Evolutionary conservation across 2,888 invertebrate genomes (phyloP), one percentile per base, ranked within the genome.

Genomic region (Apotomis turbidana): DNA sequence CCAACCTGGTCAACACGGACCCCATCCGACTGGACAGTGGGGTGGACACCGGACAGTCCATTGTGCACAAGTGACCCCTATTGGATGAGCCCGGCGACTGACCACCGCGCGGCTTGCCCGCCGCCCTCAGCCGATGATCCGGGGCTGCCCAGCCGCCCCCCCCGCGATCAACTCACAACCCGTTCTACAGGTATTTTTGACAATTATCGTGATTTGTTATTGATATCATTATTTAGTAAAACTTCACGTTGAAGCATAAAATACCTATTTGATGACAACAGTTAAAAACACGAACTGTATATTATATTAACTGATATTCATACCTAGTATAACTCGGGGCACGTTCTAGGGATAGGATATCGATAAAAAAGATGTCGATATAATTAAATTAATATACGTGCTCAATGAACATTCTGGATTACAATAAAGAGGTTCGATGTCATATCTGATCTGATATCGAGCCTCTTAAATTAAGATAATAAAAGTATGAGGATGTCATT

Each of bases 61-160:
- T 90, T 90, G 89, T 90, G 87, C 79, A 83, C 85, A 79, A 87
- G 87, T 91, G 91, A 91, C 91, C 93, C 90, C 84, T 84, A 84
- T 83, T 83, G 84, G 86, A 86, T 84, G 77, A 83, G 82, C 80
- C 81, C 79, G 81, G 76, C 82, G 76, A 88, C 87, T 90, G 90
- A 88, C 90, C 90, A 85, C 85, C 87, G 85, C 84, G 83, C 83
- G 79, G 82, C 86, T 90, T 90, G 92, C 89, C 84, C 89, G 87
- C 85, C 89, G 87, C 88, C 90, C 86, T 90, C 87, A 85, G 85
- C 83, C 80, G 78, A 80, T 90, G 87, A 90, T 83, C 85, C 83
- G 89, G 90, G 90, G 90, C 85, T 85, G 85, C 83, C 85, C 86
- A 87, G 83, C 85, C 88, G 86, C 84, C 88, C 88, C 89, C 86